Conservation (phyloP, 2,797 vertebrate species). For the Lithobates sylvaticus region DNA sequence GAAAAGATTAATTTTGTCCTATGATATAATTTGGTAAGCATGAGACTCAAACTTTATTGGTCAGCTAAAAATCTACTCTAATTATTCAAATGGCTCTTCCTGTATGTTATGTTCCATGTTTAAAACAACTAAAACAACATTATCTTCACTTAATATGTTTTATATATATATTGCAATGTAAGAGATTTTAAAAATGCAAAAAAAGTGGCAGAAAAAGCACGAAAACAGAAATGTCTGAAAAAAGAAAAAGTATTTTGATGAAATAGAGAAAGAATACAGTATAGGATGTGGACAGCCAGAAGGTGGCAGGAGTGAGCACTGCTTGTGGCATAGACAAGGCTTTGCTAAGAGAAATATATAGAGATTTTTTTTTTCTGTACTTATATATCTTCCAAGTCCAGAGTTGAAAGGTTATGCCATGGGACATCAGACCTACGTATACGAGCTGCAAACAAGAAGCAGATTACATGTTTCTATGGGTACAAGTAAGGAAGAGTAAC, state of each 20-base stretch:
- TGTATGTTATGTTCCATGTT: too few relatives aligned
- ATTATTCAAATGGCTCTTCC: too few relatives aligned
- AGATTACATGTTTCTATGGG: slow-evolving; percentile 4
- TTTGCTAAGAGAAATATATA: slow-evolving; percentile 59
- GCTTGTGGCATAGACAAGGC: slow-evolving; percentile 60
- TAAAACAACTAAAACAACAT: too few relatives aligned
- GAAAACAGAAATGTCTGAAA: neutral
- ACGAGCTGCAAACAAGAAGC: slow-evolving; percentile 78
- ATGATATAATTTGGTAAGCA: too few relatives aligned
- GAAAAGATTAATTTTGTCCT: too few relatives aligned
- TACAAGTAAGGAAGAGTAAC: neutral
- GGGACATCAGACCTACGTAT: slow-evolving; percentile 77
- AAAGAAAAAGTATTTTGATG: slow-evolving; percentile 15
- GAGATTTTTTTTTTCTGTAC: slow-evolving; percentile 67
- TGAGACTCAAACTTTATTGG: too few relatives aligned
- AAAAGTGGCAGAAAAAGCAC: slow-evolving; percentile 44
- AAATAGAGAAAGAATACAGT: slow-evolving; percentile 53
- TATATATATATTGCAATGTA: slow-evolving; percentile 48
- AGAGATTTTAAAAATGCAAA: neutral
- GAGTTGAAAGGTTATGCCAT: slow-evolving; percentile 82
- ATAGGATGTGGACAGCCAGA: slow-evolving; percentile 35
- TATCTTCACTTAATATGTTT: slow-evolving; percentile 5
- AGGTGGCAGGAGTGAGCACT: slow-evolving; percentile 62
- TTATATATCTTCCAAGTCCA: slow-evolving; percentile 83
- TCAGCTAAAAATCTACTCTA: too few relatives aligned